phyloP scores from a whole-genome alignment of 2,797 vertebrate genomes.

The Crotalus adamanteus region DNA sequence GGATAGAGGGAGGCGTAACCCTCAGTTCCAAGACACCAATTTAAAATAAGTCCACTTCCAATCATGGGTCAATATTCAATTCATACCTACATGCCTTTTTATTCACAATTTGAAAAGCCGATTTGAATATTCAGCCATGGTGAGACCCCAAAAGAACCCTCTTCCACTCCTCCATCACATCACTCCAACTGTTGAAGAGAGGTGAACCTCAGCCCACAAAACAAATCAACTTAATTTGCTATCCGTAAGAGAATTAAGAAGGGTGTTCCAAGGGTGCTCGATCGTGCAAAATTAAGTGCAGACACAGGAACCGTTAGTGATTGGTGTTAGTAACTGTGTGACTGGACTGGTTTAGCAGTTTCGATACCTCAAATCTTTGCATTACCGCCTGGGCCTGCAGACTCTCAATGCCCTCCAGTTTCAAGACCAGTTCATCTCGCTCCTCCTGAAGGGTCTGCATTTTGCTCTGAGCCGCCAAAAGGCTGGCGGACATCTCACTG shows the following conservation, averaged over 20 bases:
- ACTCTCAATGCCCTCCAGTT: conserved; percentile 78
- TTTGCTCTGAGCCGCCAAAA: conserved; percentile 73
- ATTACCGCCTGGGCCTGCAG: conserved; percentile 84
- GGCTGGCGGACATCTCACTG: conserved; percentile 73
- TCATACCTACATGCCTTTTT: conserved; percentile 55
- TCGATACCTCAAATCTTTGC: conserved; percentile 82
- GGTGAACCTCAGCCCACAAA: conserved; percentile 10
- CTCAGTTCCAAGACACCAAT: not conserved
- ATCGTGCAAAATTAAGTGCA: conserved; percentile 67
- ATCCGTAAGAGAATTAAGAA: not conserved
- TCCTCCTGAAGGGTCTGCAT: conserved; percentile 77
- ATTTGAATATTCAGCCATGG: conserved; percentile 36
- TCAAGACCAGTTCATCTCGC: conserved; percentile 77
- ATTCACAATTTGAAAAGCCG: conserved; percentile 63
- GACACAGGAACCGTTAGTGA: conserved; percentile 68
- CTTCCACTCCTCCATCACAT: not conserved
- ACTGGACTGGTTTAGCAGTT: conserved; percentile 49
- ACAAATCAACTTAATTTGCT: conserved; percentile 12
- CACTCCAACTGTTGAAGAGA: not conserved
- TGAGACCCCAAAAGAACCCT: conserved; percentile 5
- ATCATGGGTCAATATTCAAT: not conserved
- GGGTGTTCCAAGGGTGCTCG: conserved; percentile 16
- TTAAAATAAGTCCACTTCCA: not conserved
- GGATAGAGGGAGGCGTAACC: not conserved
- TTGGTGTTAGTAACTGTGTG: conserved; percentile 69